A percentile compares a stretch with the other conserved stretches of the same genome.
These are phyloP conservation scores for Sebastes matsubarae DNA, from an alignment of 2,797 vertebrate genomes.

Conservation along the genomic window DNA sequence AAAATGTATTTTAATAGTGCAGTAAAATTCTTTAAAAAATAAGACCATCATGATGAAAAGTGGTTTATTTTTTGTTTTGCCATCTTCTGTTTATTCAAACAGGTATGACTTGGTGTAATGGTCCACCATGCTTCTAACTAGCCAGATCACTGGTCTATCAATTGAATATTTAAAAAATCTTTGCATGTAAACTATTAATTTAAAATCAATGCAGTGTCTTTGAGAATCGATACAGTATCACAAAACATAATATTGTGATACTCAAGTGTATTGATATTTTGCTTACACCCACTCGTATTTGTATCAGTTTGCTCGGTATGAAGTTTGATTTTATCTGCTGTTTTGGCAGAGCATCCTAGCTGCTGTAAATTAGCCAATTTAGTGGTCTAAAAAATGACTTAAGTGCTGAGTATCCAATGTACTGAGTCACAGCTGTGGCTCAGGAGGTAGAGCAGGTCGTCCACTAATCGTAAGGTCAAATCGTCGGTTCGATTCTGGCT, in stretches of 20 bases:
- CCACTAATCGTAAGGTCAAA: too few species aligned
- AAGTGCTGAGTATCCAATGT: neutral
- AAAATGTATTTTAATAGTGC: neutral
- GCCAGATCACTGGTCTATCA: neutral
- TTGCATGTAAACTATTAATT: too few species aligned
- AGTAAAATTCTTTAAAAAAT: neutral
- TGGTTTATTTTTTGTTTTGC: accelerated
- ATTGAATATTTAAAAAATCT: neutral
- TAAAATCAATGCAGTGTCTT: too few species aligned
- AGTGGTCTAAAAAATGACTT: neutral
- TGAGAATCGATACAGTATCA: too few species aligned
- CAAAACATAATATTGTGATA: too few species aligned
- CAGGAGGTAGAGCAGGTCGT: too few species aligned
- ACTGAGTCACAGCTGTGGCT: neutral
- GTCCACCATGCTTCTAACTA: neutral
- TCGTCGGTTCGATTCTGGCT: too few species aligned
- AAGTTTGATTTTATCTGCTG: neutral
- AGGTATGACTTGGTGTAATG: neutral
- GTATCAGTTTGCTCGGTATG: neutral
- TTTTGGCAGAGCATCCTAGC: neutral
- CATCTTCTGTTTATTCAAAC: neutral
- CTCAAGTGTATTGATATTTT: too few species aligned
- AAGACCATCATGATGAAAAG: neutral
- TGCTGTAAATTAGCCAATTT: neutral
- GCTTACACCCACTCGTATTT: neutral